Conservation (phyloP, 2,113 vertebrate genomes). For the Indicator maculatus region DNA sequence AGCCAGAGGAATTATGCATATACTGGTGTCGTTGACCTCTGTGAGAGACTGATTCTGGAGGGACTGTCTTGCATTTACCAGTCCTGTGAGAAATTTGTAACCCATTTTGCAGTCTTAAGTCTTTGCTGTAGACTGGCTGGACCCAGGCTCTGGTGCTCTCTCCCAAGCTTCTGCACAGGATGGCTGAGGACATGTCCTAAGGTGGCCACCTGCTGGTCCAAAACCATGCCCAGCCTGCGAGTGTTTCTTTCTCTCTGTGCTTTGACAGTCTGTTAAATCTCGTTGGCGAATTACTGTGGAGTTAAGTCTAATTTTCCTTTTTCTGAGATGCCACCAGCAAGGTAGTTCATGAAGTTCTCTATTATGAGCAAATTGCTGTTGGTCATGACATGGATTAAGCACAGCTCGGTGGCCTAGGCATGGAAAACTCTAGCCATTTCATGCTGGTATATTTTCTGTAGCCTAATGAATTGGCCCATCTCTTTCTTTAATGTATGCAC, state of each 20-base stretch:
- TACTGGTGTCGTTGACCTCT: neutral
- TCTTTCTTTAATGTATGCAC: neutral
- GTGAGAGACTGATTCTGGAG: neutral
- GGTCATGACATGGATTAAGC: neutral
- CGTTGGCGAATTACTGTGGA: neutral
- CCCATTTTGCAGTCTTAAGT: neutral
- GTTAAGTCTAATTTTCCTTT: neutral
- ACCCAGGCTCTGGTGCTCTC: neutral
- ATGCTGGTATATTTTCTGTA: neutral
- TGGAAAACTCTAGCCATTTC: neutral
- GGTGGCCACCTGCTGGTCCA: neutral
- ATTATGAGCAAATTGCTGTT: neutral
- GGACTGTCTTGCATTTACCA: neutral
- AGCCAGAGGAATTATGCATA: neutral
- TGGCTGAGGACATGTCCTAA: neutral
- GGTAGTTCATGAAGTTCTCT: neutral
- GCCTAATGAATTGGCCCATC: neutral
- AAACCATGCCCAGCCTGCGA: neutral
- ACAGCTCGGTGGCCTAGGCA: neutral
- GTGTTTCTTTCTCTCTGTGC: neutral
- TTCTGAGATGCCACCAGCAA: neutral
- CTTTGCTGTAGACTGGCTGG: neutral
- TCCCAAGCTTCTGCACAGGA: neutral
- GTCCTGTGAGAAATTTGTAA: neutral
- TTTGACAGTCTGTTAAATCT: neutral